A percentile compares a stretch with the other conserved stretches of the same genome.
These are phyloP conservation scores for Dipodomys merriami DNA, from an alignment of 2,113 vertebrate genomes.

Conservation along the genomic window DNA sequence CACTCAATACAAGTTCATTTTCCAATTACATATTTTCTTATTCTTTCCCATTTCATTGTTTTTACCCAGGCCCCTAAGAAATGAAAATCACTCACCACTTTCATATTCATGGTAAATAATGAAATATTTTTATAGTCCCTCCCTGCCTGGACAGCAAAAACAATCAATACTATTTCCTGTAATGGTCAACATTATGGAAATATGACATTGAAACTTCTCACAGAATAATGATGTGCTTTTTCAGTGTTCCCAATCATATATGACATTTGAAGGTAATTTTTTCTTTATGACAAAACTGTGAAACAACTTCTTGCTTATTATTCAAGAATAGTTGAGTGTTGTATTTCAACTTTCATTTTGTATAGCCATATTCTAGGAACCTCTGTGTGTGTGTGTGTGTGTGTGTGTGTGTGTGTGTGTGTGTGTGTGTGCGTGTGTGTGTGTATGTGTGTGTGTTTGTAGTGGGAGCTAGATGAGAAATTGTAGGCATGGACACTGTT, in stretches of 20 bases:
- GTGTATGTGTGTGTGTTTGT: not conserved
- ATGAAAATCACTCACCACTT: slow-evolving; percentile 28
- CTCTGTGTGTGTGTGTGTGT: not conserved
- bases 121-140: slow-evolving; percentile 44
- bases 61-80: slow-evolving; percentile 17
- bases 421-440: not conserved
- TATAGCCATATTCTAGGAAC: not conserved
- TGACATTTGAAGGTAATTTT: not conserved
- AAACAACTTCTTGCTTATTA: slow-evolving; percentile 45
- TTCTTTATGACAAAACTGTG: slow-evolving; percentile 1
- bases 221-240: not conserved
- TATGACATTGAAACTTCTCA: slow-evolving; percentile 16
- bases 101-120: slow-evolving; percentile 50
- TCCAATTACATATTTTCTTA: slow-evolving; percentile 16
- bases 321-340: not conserved
- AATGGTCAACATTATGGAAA: not conserved
- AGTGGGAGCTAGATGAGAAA: not conserved
- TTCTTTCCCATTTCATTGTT: slow-evolving; percentile 45
- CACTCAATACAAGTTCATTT: not conserved
- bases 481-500: not conserved
- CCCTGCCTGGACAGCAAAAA: not conserved
- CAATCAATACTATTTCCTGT: slow-evolving; percentile 13
- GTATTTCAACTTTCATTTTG: not conserved
- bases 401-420: not conserved
- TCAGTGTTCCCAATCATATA: not conserved